Base-by-base conservation (phyloP, 2,888 invertebrate species). In the Horisme vitalbata region DNA sequence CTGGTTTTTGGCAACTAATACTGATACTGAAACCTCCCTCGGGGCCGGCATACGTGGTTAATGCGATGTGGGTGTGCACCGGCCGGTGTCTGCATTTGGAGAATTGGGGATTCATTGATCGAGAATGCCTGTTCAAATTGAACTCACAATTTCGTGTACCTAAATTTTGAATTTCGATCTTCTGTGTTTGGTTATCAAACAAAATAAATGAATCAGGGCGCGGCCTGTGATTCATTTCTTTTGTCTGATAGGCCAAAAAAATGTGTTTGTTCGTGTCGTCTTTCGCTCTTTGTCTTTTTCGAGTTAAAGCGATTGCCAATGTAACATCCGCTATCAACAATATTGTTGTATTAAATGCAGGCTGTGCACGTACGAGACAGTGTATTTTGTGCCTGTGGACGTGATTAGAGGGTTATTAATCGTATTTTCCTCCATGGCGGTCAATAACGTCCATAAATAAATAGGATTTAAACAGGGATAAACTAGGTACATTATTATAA, bases 101-200 rank as follows among this genome's bases (percentile, higher is more conserved):
- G 59, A 59, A 45, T 61, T 61, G 56, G 47, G 56, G 59, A 59
- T 45, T 61, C 62, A 72, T 68, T 65, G 63, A 68, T 69, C 61
- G 61, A 51, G 51, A 63, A 63, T 65, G 59, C 46, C 34, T 44
- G 47, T 52, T 26, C 10, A 26, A 6, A 30, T 7, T 26, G 23
- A 15, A 4, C 9, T 21, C n/a, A 14, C n/a, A 28, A 2, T 14
- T 15, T 9, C 15, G 23, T 9, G 35, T 36, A 12, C 15, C 8
- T 15, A 30, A 3, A 1, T 13, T 30, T 14, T 4, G 2, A 10
- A 34, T 9, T 27, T 26, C 27, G 8, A 30, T 9, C 13, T 33
- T 14, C 2, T 9, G 23, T 15, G 21, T 20, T 8, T 44, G 18
- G 32, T 45, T 13, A n/a, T n/a, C n/a, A n/a, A n/a, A n/a, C n/a